Conservation (phyloP, 2,113 vertebrate species). For the Oryzias woworae region DNA sequence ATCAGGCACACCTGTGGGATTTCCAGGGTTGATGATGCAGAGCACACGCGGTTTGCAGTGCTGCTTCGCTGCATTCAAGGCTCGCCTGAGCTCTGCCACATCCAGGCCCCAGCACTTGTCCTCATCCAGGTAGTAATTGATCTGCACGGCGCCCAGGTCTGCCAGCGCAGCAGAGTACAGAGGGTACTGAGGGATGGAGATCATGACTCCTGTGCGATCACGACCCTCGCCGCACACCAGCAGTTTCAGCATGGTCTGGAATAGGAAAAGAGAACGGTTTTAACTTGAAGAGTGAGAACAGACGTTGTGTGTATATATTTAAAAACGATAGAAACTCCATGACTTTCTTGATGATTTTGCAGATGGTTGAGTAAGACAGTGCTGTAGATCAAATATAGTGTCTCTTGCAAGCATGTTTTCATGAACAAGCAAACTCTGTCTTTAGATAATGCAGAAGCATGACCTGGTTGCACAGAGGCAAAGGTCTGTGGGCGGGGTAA, state of each 20-base stretch:
- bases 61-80: conserved; percentile 73
- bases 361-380: neutral
- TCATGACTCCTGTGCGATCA: conserved; percentile 83
- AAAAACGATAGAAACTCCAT: neutral
- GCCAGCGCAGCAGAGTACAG: conserved; percentile 88
- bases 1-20: conserved; percentile 84
- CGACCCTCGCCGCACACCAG: conserved; percentile 81
- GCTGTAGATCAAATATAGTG: neutral
- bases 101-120: conserved; percentile 86
- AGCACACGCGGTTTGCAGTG: conserved; percentile 83
- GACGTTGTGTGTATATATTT: neutral
- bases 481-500: conserved; percentile 32
- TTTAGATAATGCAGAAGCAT: conserved; percentile 7
- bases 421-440: neutral
- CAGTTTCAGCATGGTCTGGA: conserved; percentile 86
- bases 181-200: conserved; percentile 93
- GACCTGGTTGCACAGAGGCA: conserved; percentile 13
- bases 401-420: neutral
- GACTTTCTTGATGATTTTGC: neutral
- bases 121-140: conserved; percentile 89
- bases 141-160: conserved; percentile 81
- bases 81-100: conserved; percentile 77
- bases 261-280: neutral
- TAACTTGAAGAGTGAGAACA: neutral
- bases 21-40: conserved; percentile 93